Evolutionary conservation across 2,113 vertebrate genomes (phyloP).

Genomic region (Isurus oxyrinchus): DNA sequence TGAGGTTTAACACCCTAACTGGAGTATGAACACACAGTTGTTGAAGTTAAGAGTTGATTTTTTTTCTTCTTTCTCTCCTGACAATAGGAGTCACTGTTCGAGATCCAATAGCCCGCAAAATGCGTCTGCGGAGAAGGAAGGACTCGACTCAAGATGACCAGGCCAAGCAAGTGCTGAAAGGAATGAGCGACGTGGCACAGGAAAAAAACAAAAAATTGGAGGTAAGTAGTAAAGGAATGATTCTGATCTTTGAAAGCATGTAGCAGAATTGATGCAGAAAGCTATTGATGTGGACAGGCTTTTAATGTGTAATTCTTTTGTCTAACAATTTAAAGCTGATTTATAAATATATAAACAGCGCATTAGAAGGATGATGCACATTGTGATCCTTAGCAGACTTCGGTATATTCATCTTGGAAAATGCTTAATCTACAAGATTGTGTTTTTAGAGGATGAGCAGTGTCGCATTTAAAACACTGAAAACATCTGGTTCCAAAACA

Average conservation of each 20-base stretch:
- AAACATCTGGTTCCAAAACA: not conserved
- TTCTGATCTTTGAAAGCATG: not conserved
- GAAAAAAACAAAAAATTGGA: slow-evolving; percentile 89
- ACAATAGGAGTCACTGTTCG: slow-evolving; percentile 57
- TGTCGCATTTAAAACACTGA: not conserved
- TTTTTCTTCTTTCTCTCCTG: not conserved
- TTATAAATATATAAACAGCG: not conserved
- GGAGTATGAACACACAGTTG: not conserved
- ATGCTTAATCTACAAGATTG: not conserved
- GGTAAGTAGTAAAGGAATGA: slow-evolving; percentile 52
- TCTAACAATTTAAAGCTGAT: not conserved
- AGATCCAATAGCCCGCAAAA: slow-evolving; percentile 85
- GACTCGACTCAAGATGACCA: slow-evolving; percentile 88
- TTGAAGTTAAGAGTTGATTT: not conserved
- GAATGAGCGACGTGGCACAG: slow-evolving; percentile 90
- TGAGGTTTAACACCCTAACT: not conserved
- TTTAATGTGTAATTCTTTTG: not conserved
- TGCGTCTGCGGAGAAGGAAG: slow-evolving; percentile 83
- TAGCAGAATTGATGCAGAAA: not conserved
- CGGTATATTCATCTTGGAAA: not conserved
- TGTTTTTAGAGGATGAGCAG: not conserved
- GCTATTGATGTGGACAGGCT: not conserved
- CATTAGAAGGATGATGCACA: not conserved
- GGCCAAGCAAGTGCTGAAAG: slow-evolving; percentile 95
- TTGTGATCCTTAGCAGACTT: not conserved